Conservation (phyloP, 2,113 vertebrate species). For the Oceanites oceanicus region DNA sequence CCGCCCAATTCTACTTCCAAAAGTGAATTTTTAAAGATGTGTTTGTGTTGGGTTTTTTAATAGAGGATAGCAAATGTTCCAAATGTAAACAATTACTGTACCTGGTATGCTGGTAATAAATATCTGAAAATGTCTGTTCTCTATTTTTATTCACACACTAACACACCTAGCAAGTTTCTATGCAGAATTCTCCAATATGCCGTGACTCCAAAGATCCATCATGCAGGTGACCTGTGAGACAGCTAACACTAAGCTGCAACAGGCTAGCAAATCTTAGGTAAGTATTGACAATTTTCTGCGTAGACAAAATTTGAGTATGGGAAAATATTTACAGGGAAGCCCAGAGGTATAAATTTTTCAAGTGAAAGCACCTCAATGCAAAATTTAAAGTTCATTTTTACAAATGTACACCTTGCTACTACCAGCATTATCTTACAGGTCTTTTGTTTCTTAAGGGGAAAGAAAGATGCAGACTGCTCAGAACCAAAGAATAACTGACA, state of each 20-base stretch:
- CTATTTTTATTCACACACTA: not conserved
- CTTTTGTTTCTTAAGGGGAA: not conserved
- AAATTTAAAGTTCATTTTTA: not conserved
- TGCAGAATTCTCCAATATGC: not conserved
- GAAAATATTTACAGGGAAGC: not conserved
- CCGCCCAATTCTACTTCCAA: not conserved
- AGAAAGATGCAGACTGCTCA: not conserved
- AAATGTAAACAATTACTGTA: not conserved
- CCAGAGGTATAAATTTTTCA: not conserved
- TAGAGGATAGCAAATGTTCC: not conserved
- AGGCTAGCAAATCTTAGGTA: not conserved
- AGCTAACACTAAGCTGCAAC: not conserved
- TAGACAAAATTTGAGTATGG: not conserved
- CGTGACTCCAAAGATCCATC: not conserved
- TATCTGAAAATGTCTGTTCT: not conserved
- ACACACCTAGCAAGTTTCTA: not conserved
- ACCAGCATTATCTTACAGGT: not conserved
- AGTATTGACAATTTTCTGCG: not conserved
- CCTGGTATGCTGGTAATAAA: not conserved
- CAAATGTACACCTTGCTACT: not conserved
- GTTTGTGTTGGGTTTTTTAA: not conserved
- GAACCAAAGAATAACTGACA: not conserved
- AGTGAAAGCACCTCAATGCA: not conserved
- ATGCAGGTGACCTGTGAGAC: not conserved
- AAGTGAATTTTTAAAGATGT: not conserved